A percentile compares a stretch with the other conserved stretches of the same genome.
These are phyloP conservation scores for Nemurella pictetii DNA, from an alignment of 2,888 invertebrate species.

Conservation along the genomic window DNA sequence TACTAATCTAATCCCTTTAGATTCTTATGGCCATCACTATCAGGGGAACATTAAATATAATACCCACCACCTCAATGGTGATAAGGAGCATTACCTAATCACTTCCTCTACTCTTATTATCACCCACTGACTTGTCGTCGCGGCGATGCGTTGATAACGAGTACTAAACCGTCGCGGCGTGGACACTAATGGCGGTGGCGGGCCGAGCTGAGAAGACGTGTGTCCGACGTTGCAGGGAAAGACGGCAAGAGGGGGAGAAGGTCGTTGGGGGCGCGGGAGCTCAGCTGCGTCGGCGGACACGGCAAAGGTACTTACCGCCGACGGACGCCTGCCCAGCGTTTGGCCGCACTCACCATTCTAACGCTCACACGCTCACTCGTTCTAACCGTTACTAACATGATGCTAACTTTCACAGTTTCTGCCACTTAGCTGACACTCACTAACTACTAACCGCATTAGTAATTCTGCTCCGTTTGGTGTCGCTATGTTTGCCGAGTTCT, in stretches of 20 bases:
- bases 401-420: conserved; percentile 28
- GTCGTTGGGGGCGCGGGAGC: conserved; percentile 64
- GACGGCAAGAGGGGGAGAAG: conserved; percentile 58
- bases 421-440: conserved; percentile 11
- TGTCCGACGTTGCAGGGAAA: conserved; percentile 48
- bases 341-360: conserved; percentile 36
- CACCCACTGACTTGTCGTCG: neutral
- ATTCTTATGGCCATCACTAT: too few relatives aligned
- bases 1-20: too few relatives aligned
- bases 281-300: conserved; percentile 62
- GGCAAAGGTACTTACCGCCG: conserved; percentile 54
- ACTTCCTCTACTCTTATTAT: neutral
- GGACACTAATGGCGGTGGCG: neutral
- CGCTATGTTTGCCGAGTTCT: neutral
- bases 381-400: conserved; percentile 8
- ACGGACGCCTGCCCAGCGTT: conserved; percentile 35
- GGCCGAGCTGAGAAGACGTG: neutral
- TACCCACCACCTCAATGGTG: too few relatives aligned
- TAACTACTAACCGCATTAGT: neutral
- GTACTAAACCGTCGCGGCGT: neutral
- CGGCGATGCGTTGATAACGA: neutral
- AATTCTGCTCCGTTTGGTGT: neutral
- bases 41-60: too few relatives aligned
- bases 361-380: neutral
- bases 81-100: neutral